Conservation (phyloP, 2,888 invertebrate species). For the Pinctada fucata region DNA sequence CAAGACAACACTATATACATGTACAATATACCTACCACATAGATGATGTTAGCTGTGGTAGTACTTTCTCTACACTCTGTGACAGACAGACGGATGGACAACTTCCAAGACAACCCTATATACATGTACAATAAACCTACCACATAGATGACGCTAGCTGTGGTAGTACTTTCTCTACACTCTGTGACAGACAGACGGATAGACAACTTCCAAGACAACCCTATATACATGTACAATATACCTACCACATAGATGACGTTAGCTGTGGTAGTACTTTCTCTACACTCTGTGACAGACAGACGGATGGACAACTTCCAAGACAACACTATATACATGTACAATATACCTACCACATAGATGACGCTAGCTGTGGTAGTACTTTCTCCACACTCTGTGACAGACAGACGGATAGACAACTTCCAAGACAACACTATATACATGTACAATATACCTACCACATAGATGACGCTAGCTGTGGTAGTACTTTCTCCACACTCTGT, state of each 20-base stretch:
- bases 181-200: conserved; percentile 16
- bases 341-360: conserved; percentile 68
- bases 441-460: conserved; percentile 61
- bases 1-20: too few relatives aligned
- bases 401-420: conserved; percentile 42
- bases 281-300: conserved; percentile 62
- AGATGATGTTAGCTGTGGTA: conserved; percentile 71
- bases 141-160: conserved; percentile 70
- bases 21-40: conserved; percentile 61
- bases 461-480: conserved; percentile 71
- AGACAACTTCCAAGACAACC: conserved; percentile 45
- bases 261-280: conserved; percentile 69
- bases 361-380: conserved; percentile 70
- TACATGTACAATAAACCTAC: conserved; percentile 43
- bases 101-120: too few relatives aligned
- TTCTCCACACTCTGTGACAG: conserved; percentile 65
- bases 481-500: conserved; percentile 63
- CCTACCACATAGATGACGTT: conserved; percentile 72
- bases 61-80: conserved; percentile 52
- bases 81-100: too few relatives aligned
- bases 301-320: conserved; percentile 42
- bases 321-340: conserved; percentile 32
- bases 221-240: neutral
- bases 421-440: conserved; percentile 43
- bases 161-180: conserved; percentile 67